Evolutionary conservation across 2,888 invertebrate species (phyloP).

Genomic region (Eristalinus aeneus): DNA sequence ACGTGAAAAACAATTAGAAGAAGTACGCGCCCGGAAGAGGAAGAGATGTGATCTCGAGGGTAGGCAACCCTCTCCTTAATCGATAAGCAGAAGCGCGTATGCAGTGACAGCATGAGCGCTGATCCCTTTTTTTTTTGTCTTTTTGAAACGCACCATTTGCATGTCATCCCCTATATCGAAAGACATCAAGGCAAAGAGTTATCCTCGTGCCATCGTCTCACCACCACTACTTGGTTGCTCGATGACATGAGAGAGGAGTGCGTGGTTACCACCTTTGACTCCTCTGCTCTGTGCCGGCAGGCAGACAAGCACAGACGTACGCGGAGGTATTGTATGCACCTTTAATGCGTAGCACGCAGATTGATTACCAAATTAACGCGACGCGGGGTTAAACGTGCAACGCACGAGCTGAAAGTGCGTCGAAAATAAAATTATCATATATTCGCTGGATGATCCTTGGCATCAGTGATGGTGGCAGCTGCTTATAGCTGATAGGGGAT

Average conservation of each 20-base stretch:
- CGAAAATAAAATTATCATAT: conserved; percentile 59
- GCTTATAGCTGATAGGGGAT: neutral
- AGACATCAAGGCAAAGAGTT: neutral
- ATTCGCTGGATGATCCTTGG: conserved; percentile 1
- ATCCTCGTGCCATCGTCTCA: conserved; percentile 60
- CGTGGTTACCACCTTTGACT: conserved; percentile 63
- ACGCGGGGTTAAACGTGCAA: conserved; percentile 43
- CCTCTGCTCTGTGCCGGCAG: neutral
- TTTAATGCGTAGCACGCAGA: conserved; percentile 51
- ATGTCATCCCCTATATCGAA: conserved; percentile 13
- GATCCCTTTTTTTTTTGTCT: conserved; percentile 22
- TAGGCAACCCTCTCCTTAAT: conserved; percentile 47
- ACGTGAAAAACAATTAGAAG: conserved; percentile 55
- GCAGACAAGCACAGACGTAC: conserved; percentile 8
- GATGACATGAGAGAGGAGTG: conserved; percentile 50
- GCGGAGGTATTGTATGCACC: conserved; percentile 11
- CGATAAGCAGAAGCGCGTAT: conserved; percentile 30
- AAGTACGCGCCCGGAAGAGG: conserved; percentile 23
- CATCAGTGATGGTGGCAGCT: conserved; percentile 29
- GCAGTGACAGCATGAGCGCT: conserved; percentile 24
- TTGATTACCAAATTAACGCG: conserved; percentile 45
- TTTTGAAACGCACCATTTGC: conserved; percentile 43
- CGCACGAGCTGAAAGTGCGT: conserved; percentile 66
- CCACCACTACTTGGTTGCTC: neutral
- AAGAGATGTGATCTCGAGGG: conserved; percentile 55